phyloP scores from a whole-genome alignment of 2,888 invertebrate genomes.

The Limnephilus rhombicus region DNA sequence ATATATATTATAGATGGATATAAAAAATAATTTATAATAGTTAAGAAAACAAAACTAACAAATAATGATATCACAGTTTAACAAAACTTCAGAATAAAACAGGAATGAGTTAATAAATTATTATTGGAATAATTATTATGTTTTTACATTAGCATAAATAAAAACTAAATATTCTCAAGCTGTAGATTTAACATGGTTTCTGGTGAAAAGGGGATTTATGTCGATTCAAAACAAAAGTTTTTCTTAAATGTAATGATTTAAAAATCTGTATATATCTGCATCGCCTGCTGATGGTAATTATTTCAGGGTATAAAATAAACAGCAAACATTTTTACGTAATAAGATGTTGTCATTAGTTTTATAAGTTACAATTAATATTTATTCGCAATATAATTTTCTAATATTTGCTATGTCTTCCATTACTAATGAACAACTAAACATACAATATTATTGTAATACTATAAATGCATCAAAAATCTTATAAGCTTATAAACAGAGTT shows the following conservation, averaged over 20 bases:
- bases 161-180: no score
- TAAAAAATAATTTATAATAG: not conserved
- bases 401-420: not conserved
- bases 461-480: not conserved
- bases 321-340: not conserved
- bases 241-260: not conserved
- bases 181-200: not conserved
- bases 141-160: not conserved
- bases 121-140: not conserved
- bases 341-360: not conserved
- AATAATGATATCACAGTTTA: not conserved
- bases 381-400: not conserved
- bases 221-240: not conserved
- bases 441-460: not conserved
- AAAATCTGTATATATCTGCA: not conserved
- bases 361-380: not conserved
- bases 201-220: not conserved
- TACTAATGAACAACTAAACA: not conserved
- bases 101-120: not conserved
- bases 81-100: not conserved
- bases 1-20: not conserved
- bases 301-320: not conserved
- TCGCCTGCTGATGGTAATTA: not conserved
- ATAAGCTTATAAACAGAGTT: not conserved
- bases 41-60: not conserved